Base-by-base conservation (phyloP, 2,888 invertebrate genomes). In the Epinotia brunnichana region DNA sequence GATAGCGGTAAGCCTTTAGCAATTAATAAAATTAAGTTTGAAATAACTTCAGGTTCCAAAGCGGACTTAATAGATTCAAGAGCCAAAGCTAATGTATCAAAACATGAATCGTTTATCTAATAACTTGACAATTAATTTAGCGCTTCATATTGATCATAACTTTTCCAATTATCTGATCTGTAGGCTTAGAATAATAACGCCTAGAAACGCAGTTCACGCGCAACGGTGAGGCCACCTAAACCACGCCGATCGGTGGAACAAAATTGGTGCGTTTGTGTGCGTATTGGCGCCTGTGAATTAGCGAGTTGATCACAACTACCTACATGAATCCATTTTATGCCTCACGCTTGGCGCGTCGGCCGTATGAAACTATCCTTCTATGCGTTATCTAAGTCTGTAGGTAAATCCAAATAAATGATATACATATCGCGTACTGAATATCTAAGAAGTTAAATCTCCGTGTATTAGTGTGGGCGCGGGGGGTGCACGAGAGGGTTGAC, bases 401-500 rank as follows among this genome's bases (percentile, higher is more conserved):
- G n/a, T n/a, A n/a, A n/a, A n/a, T n/a, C n/a, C n/a, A n/a, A n/a
- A n/a, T n/a, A n/a, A n/a, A n/a, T n/a, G n/a, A n/a, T n/a, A n/a
- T n/a, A n/a, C n/a, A n/a, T n/a, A n/a, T 35, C 9, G 9, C 53
- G 29, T 13, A 9, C 13, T 48, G 44, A 57, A 59, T 57, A 67
- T 59, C 67, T 29, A 57, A 59, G 67, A 57, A 44, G 57, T 57
- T 15, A 63, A 70, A 35, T 63, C 35, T 70, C 35, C 63, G 35
- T 57, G 15, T 21, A 67, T 67, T 44, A 15, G 21, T 39, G 69
- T 57, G 48, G 78, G 74, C 70, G 48, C 48, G 64, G 84, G 84
- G 87, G 86, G 86, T 83, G 86, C 84, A 83, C 81, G 84, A 81
- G 85, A 83, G 86, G 85, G 83, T 83, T 83, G 84, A 85, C 85